Evolutionary conservation across 2,888 invertebrate genomes (phyloP), one percentile per base, ranked within the genome.

Genomic region (Cheilosia grossa): DNA sequence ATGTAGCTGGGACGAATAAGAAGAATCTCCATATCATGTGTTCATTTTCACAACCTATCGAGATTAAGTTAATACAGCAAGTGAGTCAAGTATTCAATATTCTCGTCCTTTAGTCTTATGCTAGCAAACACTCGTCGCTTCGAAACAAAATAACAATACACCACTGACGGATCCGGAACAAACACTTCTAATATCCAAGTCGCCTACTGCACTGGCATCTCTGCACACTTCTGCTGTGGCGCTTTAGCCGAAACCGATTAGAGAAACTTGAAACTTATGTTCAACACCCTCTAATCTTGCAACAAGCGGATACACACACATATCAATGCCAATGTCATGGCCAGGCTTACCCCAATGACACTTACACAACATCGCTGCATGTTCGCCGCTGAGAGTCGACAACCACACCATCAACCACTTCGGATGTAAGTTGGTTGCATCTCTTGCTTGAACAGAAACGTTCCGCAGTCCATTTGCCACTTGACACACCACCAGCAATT

Each of bases 401-500:
- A 53, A 13, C 59, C 49, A n/a, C 44, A 54, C 15, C 49, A 47
- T 33, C 56, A 72, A 73, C 63, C 78, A 72, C 82, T 78, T 63
- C 54, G 72, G 73, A 54, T 77, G 64, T 63, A 21, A 54, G 64
- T 27, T 44, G 58, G 56, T 70, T 70, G 42, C 58, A 67, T 54
- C 59, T 69, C 58, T 58, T 78, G 66, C 59, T 24, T 30, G 66
- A 66, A 33, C 66, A 42, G 47, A 63, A 61, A 54, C 82, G 54
- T 67, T 82, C 56, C 59, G 78, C 73, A 82, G 82, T 82, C 82
- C 82, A 79, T 82, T 82, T 82, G 72, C 82, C 82, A 82, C 82
- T 82, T 82, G 82, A 82, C 82, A 82, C 78, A 82, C 82, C 82
- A 82, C 82, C 67, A 82, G 78, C 82, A 82, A 82, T 82, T 82